These are phyloP conservation scores for Dryocosmus kuriphilus DNA, from an alignment of 2,888 invertebrate species.

Conservation along the genomic window DNA sequence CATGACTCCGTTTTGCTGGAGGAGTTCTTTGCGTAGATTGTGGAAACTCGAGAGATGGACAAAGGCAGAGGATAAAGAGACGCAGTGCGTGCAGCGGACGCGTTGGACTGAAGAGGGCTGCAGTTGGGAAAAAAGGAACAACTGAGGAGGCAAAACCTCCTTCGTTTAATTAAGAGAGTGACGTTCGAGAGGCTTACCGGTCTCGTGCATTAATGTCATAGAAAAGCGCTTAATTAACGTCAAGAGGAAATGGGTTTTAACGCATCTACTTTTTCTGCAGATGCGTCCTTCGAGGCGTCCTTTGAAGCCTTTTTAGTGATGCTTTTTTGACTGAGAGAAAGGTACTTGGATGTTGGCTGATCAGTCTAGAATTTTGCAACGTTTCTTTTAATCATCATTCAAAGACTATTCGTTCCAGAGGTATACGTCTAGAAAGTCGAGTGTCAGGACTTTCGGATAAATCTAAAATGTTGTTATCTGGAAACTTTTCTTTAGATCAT, in stretches of 20 bases:
- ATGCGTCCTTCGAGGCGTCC: background rate
- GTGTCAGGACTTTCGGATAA: too few relatives aligned
- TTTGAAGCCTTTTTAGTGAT: background rate
- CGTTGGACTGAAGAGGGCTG: background rate
- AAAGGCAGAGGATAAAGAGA: background rate
- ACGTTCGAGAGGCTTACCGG: background rate
- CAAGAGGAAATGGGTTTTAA: conserved; percentile 1
- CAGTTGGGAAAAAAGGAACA: conserved; percentile 12
- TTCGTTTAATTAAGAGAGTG: conserved; percentile 26
- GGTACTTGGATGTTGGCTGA: too few relatives aligned
- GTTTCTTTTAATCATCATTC: too few relatives aligned
- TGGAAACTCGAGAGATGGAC: background rate
- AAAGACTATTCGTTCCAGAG: too few relatives aligned
- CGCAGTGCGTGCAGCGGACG: conserved; percentile 11
- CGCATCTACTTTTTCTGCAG: background rate
- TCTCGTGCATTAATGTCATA: conserved; percentile 12
- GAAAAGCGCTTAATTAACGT: conserved; percentile 14
- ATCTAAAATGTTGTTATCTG: too few relatives aligned
- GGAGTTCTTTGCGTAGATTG: conserved; percentile 5
- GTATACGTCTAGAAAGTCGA: too few relatives aligned
- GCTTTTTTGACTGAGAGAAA: background rate
- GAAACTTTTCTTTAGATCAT: too few relatives aligned
- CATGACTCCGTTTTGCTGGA: conserved; percentile 47
- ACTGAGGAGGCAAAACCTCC: conserved; percentile 13
- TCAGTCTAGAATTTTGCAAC: too few relatives aligned